These are phyloP conservation scores for Artibeus jamaicensis DNA, from an alignment of 2,797 vertebrate species.

Conservation along the genomic window DNA sequence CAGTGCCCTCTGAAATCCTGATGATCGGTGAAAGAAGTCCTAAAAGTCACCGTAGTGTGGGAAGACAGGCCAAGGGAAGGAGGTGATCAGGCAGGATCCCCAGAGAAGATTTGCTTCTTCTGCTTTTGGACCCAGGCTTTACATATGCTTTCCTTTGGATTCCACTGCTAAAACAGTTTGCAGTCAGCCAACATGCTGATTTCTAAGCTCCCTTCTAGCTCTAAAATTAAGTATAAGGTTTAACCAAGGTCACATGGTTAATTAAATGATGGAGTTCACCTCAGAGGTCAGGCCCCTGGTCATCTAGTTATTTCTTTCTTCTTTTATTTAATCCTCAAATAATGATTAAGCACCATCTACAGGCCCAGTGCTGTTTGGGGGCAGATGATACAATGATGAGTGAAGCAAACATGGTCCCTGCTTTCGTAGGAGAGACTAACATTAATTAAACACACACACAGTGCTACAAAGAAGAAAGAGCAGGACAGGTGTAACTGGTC, in stretches of 20 bases:
- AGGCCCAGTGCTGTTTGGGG: slow-evolving; percentile 14
- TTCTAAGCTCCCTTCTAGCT: neutral
- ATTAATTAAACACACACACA: neutral
- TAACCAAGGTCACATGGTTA: slow-evolving; percentile 41
- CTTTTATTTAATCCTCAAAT: slow-evolving; percentile 65
- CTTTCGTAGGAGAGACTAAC: neutral
- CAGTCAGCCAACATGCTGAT: neutral
- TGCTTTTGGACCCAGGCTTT: neutral
- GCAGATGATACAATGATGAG: neutral
- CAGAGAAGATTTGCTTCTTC: neutral
- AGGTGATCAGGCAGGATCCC: neutral
- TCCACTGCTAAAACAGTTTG: neutral
- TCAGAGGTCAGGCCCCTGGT: slow-evolving; percentile 32
- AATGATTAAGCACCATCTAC: slow-evolving; percentile 37
- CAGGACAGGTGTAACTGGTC: neutral
- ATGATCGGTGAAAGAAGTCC: neutral
- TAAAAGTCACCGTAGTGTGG: neutral
- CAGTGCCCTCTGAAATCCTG: neutral
- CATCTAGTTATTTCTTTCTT: slow-evolving; percentile 44
- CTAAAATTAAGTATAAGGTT: slow-evolving; percentile 30
- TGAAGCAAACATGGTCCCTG: slow-evolving; percentile 29
- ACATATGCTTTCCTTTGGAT: neutral
- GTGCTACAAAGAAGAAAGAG: neutral
- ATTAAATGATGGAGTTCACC: slow-evolving; percentile 56
- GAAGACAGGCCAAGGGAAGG: neutral